These are phyloP conservation scores for Ammodytes marinus DNA, from an alignment of 2,113 vertebrate genomes.

Conservation along the genomic window DNA sequence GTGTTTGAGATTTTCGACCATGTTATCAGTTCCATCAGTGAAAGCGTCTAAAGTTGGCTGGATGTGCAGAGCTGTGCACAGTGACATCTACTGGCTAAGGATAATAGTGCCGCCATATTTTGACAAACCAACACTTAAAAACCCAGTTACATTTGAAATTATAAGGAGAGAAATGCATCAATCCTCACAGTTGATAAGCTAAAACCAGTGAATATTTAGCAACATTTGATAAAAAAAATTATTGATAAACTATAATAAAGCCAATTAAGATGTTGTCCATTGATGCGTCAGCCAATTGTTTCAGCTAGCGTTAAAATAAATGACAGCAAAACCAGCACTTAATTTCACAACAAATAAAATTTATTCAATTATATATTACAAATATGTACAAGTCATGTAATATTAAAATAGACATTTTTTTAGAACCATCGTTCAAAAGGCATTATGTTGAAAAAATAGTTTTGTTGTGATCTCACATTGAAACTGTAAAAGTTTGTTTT, in stretches of 20 bases:
- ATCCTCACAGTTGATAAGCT: background rate
- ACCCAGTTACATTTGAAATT: background rate
- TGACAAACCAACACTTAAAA: background rate
- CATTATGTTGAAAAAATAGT: constrained; percentile 95
- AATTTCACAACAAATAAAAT: constrained; percentile 99
- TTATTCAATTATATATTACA: constrained; percentile 99
- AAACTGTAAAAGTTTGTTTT: constrained; percentile 86
- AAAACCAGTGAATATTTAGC: background rate
- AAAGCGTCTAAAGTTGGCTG: background rate
- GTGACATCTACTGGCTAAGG: constrained; percentile 62
- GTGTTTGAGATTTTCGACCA: background rate
- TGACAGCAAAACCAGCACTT: background rate
- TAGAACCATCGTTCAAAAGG: constrained; percentile 98
- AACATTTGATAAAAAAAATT: background rate
- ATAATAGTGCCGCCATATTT: background rate
- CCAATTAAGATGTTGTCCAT: too few relatives aligned
- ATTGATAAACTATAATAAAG: background rate
- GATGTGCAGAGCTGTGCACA: background rate
- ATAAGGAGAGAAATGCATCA: background rate
- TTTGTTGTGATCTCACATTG: constrained; percentile 91
- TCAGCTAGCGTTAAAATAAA: background rate
- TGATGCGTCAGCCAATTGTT: background rate
- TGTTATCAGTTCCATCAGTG: too few relatives aligned
- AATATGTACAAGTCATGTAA: constrained; percentile 96
- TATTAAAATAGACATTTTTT: constrained; percentile 99